A percentile compares a stretch with the other conserved stretches of the same genome.
Conservation (phyloP, 2,888 invertebrate genomes). For the Drosophila kuntzei region DNA sequence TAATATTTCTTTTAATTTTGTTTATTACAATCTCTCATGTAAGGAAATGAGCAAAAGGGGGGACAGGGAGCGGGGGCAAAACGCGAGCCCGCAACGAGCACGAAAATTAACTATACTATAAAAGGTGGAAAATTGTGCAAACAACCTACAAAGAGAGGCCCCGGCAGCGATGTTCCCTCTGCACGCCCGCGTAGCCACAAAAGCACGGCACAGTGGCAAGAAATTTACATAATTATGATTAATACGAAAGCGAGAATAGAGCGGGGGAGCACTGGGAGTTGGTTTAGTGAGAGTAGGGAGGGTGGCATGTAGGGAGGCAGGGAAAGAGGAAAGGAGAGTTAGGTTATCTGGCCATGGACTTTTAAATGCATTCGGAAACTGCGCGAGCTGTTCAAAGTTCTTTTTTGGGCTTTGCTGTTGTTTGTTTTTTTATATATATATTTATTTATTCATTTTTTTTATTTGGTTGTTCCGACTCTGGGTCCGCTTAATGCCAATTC, state of each 20-base stretch:
- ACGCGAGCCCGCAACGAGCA: slow-evolving; percentile 62
- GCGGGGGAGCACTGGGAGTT: neutral
- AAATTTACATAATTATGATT: slow-evolving; percentile 83
- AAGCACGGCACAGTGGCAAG: slow-evolving; percentile 45
- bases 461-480: neutral
- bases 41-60: slow-evolving; percentile 35
- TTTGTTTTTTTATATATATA: neutral
- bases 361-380: slow-evolving; percentile 69
- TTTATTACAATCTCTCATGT: slow-evolving; percentile 54
- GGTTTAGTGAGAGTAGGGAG: neutral
- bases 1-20: slow-evolving; percentile 17
- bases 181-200: slow-evolving; percentile 6
- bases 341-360: slow-evolving; percentile 11
- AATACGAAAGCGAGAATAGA: slow-evolving; percentile 53
- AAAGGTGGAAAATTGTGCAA: slow-evolving; percentile 83
- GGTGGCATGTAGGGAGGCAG: neutral
- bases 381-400: slow-evolving; percentile 33
- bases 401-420: slow-evolving; percentile 1
- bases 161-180: slow-evolving; percentile 8
- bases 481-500: slow-evolving; percentile 38
- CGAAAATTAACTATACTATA: slow-evolving; percentile 81
- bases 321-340: neutral
- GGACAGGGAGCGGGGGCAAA: slow-evolving; percentile 18
- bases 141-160: slow-evolving; percentile 67
- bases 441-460: neutral